phyloP scores from a whole-genome alignment of 1,140 invertebrate genomes.

The Drosophila pachea region DNA sequence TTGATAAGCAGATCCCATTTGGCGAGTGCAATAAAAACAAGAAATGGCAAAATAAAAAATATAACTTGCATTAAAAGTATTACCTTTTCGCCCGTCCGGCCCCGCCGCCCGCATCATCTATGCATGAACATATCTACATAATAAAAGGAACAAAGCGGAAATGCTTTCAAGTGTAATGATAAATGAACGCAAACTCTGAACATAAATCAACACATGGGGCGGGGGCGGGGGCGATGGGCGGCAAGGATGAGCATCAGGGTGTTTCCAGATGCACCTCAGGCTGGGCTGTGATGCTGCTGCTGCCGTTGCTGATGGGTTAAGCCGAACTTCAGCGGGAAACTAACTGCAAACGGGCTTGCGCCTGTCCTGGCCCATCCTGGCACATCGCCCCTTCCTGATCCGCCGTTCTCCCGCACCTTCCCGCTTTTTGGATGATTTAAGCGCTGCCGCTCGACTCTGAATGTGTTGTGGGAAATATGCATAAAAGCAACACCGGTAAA shows the following conservation, averaged over 20 bases:
- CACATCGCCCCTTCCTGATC: not conserved
- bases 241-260: not conserved
- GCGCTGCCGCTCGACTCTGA: conserved; percentile 62
- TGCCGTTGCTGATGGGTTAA: conserved; percentile 62
- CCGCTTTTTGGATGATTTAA: conserved; percentile 66
- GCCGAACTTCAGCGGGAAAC: conserved; percentile 68
- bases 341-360: conserved; percentile 55
- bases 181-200: conserved; percentile 74
- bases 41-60: conserved; percentile 24
- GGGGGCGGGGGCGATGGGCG: not conserved
- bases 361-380: conserved; percentile 15
- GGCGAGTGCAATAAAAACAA: conserved; percentile 52
- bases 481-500: conserved; percentile 66
- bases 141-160: conserved; percentile 70
- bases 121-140: conserved; percentile 59
- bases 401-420: too few relatives aligned
- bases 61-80: conserved; percentile 65
- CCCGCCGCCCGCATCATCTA: conserved; percentile 2
- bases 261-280: conserved; percentile 51
- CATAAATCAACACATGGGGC: conserved; percentile 59
- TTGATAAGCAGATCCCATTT: conserved; percentile 61
- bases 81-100: conserved; percentile 48
- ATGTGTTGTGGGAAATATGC: conserved; percentile 76
- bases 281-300: conserved; percentile 27
- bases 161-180: conserved; percentile 76